Percentiles rank a stretch among this genome's conserved stretches.
phyloP scores from a whole-genome alignment of 2,888 invertebrate species.

The Epistrophella euchroma region DNA sequence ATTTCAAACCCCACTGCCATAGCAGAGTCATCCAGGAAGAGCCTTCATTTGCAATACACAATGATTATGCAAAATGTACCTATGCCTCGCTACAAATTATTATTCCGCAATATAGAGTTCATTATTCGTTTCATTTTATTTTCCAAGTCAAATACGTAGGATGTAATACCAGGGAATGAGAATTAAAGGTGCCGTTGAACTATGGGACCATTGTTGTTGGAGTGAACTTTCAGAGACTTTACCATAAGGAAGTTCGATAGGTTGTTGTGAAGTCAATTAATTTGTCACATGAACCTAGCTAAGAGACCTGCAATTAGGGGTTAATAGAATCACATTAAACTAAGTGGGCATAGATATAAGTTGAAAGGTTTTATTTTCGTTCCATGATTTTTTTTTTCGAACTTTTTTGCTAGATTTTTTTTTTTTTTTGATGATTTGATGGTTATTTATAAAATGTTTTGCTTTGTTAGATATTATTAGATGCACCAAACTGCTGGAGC shows the following conservation, averaged over 20 bases:
- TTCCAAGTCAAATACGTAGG: background rate
- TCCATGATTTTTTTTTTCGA: slow-evolving; percentile 3
- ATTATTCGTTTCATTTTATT: slow-evolving; percentile 24
- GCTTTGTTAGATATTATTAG: background rate
- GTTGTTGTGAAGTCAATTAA: slow-evolving; percentile 49
- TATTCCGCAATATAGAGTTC: slow-evolving; percentile 57
- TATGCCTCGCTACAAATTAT: slow-evolving; percentile 56
- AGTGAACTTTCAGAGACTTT: background rate
- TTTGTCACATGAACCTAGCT: slow-evolving; percentile 28
- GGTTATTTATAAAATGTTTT: background rate
- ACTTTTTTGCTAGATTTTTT: background rate
- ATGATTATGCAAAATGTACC: slow-evolving; percentile 62
- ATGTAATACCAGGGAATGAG: background rate
- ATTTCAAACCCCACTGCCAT: background rate
- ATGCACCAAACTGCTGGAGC: no score
- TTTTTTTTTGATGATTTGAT: no score
- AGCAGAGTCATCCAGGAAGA: background rate
- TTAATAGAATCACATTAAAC: slow-evolving; percentile 19
- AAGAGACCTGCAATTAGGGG: slow-evolving; percentile 14
- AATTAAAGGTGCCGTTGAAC: slow-evolving; percentile 8
- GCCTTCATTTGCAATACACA: background rate
- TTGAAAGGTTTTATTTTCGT: slow-evolving; percentile 14
- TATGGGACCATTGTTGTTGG: background rate
- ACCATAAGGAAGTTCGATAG: slow-evolving; percentile 27
- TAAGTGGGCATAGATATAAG: background rate